Evolutionary conservation across 2,113 vertebrate species (phyloP).

Genomic region (Cyphomyrus discorhynchus): DNA sequence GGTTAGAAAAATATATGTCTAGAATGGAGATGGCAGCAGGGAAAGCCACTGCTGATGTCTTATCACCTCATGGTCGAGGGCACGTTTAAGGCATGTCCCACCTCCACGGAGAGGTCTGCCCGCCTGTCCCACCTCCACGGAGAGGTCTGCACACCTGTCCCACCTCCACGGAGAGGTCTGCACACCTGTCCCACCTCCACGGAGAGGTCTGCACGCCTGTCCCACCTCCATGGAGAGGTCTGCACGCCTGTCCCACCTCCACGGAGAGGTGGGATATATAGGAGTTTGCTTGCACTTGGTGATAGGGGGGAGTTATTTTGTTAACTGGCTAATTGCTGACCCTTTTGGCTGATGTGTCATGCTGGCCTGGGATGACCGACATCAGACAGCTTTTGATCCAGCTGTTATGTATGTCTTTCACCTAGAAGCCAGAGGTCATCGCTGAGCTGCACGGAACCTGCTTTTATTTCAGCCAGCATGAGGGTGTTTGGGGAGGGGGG

Average conservation of each 20-base stretch:
- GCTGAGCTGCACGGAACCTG: not conserved
- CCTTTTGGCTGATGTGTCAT: not conserved
- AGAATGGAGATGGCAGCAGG: too few relatives aligned
- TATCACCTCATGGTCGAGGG: too few relatives aligned
- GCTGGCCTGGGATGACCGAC: not conserved
- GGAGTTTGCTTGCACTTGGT: not conserved
- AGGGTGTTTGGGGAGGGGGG: too few relatives aligned
- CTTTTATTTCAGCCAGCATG: too few relatives aligned
- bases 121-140: too few relatives aligned
- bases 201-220: not conserved
- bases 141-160: too few relatives aligned
- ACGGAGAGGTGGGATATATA: not conserved
- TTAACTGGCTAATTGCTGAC: not conserved
- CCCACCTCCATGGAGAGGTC: too few relatives aligned
- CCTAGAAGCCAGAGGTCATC: not conserved
- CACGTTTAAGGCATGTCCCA: too few relatives aligned
- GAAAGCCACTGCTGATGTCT: too few relatives aligned
- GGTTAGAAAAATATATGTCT: not conserved
- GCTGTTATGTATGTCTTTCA: not conserved
- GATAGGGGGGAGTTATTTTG: too few relatives aligned
- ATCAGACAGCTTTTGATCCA: not conserved
- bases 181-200: not conserved
- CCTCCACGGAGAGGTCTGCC: not conserved
- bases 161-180: too few relatives aligned
- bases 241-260: too few relatives aligned